These are phyloP conservation scores for Papilio dardanus DNA, from an alignment of 1,140 invertebrate genomes.

Conservation along the genomic window DNA sequence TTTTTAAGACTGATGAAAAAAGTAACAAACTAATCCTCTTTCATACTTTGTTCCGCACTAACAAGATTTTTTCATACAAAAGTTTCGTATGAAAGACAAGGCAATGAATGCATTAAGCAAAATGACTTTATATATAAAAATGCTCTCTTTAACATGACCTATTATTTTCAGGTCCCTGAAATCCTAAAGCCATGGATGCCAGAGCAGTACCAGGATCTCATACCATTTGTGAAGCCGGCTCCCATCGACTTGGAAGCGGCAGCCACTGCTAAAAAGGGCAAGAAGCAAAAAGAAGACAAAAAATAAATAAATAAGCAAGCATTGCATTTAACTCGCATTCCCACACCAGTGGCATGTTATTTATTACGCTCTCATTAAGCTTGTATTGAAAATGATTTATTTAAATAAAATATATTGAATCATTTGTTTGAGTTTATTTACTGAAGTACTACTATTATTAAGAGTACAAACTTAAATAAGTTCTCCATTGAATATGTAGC, in stretches of 20 bases:
- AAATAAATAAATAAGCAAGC: slow-evolving; percentile 48
- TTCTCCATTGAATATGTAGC: no score
- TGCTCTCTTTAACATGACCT: no score
- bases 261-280: slow-evolving; percentile 91
- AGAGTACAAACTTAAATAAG: not conserved
- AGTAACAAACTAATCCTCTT: no score
- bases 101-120: no score
- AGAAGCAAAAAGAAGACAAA: slow-evolving; percentile 75
- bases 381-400: slow-evolving; percentile 52
- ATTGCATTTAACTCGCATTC: slow-evolving; percentile 40
- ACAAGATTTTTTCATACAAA: no score
- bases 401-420: slow-evolving; percentile 26
- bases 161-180: slow-evolving; percentile 90
- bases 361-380: slow-evolving; percentile 54
- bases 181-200: slow-evolving; percentile 95
- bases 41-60: no score
- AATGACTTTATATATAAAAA: no score
- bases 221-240: slow-evolving; percentile 98
- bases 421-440: not conserved
- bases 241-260: slow-evolving; percentile 95
- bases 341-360: slow-evolving; percentile 57
- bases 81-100: no score
- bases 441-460: not conserved
- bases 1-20: no score
- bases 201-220: slow-evolving; percentile 89